These are phyloP conservation scores for Hydropsyche betteni DNA, from an alignment of 2,888 invertebrate species.

Conservation along the genomic window DNA sequence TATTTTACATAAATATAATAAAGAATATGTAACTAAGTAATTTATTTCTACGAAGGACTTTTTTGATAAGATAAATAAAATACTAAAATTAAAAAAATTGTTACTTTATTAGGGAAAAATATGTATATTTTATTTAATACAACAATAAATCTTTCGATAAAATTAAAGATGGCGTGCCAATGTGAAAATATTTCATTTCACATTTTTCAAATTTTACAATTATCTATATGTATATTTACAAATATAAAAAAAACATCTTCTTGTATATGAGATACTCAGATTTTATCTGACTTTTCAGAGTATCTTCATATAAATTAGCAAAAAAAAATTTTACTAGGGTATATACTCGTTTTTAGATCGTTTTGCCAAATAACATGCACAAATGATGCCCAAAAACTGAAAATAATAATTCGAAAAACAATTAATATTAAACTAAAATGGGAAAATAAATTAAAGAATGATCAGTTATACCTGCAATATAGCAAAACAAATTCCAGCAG, in stretches of 20 bases:
- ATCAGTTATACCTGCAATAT: constrained; percentile 73
- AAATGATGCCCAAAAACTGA: constrained; percentile 50
- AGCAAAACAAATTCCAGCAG: constrained; percentile 78
- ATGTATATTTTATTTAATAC: too few relatives aligned
- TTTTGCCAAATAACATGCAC: constrained; percentile 50
- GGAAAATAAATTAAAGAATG: neutral
- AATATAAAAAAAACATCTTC: neutral
- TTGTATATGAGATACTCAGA: constrained; percentile 7
- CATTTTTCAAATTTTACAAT: neutral
- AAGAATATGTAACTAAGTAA: too few relatives aligned
- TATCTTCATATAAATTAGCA: neutral
- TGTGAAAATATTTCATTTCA: too few relatives aligned
- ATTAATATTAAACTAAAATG: neutral
- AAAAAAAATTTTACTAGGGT: constrained; percentile 10
- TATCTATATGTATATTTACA: neutral
- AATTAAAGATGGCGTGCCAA: too few relatives aligned
- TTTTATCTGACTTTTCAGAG: too few relatives aligned
- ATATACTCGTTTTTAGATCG: constrained; percentile 46
- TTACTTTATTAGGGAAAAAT: too few relatives aligned
- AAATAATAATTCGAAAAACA: constrained; percentile 31
- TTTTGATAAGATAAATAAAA: too few relatives aligned
- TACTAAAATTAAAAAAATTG: too few relatives aligned
- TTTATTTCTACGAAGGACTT: too few relatives aligned
- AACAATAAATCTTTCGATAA: too few relatives aligned
- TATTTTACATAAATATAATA: too few relatives aligned